A percentile compares a stretch with the other conserved stretches of the same genome.
phyloP scores from a whole-genome alignment of 2,888 invertebrate genomes.

The Trichopria drosophilae region DNA sequence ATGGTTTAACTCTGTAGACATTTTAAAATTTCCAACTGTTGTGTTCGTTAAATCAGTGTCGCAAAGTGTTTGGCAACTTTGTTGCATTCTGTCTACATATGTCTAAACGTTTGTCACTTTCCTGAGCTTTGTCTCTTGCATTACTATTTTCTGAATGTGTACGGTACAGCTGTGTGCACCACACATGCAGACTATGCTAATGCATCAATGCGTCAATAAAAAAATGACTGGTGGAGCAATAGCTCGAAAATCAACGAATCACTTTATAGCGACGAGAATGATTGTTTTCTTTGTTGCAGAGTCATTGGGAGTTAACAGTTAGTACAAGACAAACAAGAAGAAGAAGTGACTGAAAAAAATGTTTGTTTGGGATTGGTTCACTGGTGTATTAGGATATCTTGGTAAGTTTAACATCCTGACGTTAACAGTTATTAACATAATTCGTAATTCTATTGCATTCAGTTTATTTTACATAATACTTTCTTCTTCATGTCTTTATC shows the following conservation, averaged over 20 bases:
- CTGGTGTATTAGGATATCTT: constrained; percentile 89
- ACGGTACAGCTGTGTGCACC: too few species aligned
- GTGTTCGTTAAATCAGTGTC: too few species aligned
- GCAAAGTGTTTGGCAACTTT: too few species aligned
- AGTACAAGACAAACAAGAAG: background rate
- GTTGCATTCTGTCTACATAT: too few species aligned
- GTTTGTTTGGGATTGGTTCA: constrained; percentile 97
- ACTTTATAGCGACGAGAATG: constrained; percentile 7
- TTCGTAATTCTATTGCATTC: too few species aligned
- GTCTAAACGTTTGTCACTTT: too few species aligned
- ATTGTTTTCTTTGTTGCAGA: constrained; percentile 51
- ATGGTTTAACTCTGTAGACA: too few species aligned
- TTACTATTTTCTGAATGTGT: too few species aligned
- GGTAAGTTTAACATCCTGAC: constrained; percentile 66
- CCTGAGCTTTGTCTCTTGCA: too few species aligned
- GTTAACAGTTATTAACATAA: constrained; percentile 1
- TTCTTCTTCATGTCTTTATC: too few species aligned
- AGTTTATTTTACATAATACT: too few species aligned
- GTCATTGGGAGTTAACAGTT: constrained; percentile 42
- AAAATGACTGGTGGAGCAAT: constrained; percentile 1
- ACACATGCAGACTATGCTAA: background rate
- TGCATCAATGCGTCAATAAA: background rate
- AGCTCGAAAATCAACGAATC: constrained; percentile 5
- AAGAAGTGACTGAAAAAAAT: constrained; percentile 60
- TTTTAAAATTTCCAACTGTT: too few species aligned